Evolutionary conservation across 2,888 invertebrate genomes (phyloP).

Genomic region (Plagodis dolabraria): DNA sequence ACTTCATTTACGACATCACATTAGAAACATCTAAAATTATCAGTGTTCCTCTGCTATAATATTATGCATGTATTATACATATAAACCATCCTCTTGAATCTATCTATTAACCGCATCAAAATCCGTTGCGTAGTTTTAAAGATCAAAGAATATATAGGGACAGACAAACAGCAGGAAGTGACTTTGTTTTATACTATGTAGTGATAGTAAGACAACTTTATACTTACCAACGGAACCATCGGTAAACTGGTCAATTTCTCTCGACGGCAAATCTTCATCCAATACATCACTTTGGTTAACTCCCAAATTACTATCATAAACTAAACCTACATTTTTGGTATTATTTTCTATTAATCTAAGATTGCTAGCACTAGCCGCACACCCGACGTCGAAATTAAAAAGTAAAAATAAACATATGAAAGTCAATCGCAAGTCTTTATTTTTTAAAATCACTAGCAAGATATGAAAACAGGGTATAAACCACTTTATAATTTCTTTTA

Average conservation of each 20-base stretch:
- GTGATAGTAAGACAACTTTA: too few relatives aligned
- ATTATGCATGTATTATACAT: too few relatives aligned
- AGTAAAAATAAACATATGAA: slow-evolving; percentile 38
- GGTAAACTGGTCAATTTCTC: slow-evolving; percentile 6
- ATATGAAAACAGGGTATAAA: slow-evolving; percentile 78
- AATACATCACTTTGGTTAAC: slow-evolving; percentile 37
- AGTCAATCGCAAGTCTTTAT: slow-evolving; percentile 28
- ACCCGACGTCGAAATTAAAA: slow-evolving; percentile 28
- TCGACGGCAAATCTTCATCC: slow-evolving; percentile 9
- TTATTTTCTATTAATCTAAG: slow-evolving; percentile 22
- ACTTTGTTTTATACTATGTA: too few relatives aligned
- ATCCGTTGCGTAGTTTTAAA: too few relatives aligned
- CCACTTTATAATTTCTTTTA: slow-evolving; percentile 80
- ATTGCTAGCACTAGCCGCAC: slow-evolving; percentile 24
- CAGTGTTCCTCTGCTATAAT: too few relatives aligned
- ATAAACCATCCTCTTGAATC: too few relatives aligned
- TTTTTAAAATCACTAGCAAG: slow-evolving; percentile 47
- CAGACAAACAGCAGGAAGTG: too few relatives aligned
- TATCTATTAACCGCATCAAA: too few relatives aligned
- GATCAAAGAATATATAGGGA: too few relatives aligned
- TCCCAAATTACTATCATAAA: slow-evolving; percentile 27
- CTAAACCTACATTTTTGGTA: slow-evolving; percentile 40
- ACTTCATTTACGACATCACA: too few relatives aligned
- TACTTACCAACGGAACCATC: slow-evolving; percentile 29
- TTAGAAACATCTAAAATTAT: too few relatives aligned